Evolutionary conservation across 2,797 vertebrate species (phyloP).

Genomic region (Otolemur crassicaudatus): DNA sequence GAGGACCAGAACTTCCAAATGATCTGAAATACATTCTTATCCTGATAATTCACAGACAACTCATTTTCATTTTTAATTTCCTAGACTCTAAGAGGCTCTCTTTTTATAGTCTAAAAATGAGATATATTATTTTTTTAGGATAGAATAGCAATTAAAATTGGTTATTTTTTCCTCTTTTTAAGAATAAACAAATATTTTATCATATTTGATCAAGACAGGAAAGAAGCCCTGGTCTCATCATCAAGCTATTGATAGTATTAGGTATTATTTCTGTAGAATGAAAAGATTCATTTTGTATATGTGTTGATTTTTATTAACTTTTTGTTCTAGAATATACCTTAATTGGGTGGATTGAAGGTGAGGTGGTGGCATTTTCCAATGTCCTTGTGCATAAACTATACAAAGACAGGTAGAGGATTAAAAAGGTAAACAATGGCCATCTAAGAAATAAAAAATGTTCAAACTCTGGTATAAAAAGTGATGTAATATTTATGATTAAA

Average conservation of each 20-base stretch:
- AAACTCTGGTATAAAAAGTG: background rate
- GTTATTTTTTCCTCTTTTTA: conserved; percentile 23
- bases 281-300: background rate
- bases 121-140: background rate
- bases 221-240: background rate
- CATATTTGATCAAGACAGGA: background rate
- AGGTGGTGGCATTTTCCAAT: background rate
- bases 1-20: background rate
- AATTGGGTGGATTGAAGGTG: background rate
- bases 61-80: background rate
- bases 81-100: background rate
- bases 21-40: background rate
- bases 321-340: background rate
- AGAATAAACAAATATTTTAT: background rate
- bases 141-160: background rate
- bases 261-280: background rate
- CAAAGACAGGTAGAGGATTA: background rate
- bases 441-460: background rate
- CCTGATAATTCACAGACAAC: background rate
- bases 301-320: background rate
- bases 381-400: background rate
- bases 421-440: background rate
- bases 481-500: background rate
- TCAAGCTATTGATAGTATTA: background rate
- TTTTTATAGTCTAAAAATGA: background rate